Base-by-base conservation (phyloP, 2,113 vertebrate genomes). In the Ciconia stormi region DNA sequence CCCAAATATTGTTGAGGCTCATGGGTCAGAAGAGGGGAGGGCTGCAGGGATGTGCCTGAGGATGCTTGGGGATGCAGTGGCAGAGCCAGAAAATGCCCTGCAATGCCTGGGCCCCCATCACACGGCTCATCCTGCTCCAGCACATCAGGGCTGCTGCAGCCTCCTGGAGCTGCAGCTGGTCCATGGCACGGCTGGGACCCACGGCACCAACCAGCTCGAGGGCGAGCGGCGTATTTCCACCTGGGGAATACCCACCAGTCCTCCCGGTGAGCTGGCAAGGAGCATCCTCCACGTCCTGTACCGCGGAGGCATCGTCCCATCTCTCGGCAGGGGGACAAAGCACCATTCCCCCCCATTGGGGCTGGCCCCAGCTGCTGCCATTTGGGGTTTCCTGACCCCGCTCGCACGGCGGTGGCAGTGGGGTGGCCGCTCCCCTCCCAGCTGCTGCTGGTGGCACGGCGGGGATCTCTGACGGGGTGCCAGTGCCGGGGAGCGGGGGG, bases 141-240 rank as follows among this genome's bases (percentile, higher is more conserved):
- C 11, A 15, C 29, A 9, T 2, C 5, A 30, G 2, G 32, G 49
- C 55, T 53, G 40, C 62, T 55, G 29, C 65, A 20, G 49, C 14
- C 38, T 53, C 38, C 59, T 18, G 63, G 63, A 30, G 40, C 53
- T 58, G 46, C 1, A 1, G 18, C 22, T 29, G 46, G 38, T 9
- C 23, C 23, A 15, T 0, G 6, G 20, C 47, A 8, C 1, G 4
- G 49, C 71, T 14, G 23, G 23, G 16, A 61, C 56, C 13, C 47
- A 10, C 2, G 17, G n/a, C 47, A 61, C 5, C 78, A 21, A n/a
- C 15, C 47, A 49, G 30, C n/a, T 21, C 1, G 0, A 52, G 29
- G 46, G 17, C 1, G 1, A 50, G 32, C 1, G 1, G 25, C 0
- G 0, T 22, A 18, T 44, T 50, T 26, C 34, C 26, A 17, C 19